Evolutionary conservation across 1,140 invertebrate genomes (phyloP).

Genomic region (Rhagoletis pomonella): DNA sequence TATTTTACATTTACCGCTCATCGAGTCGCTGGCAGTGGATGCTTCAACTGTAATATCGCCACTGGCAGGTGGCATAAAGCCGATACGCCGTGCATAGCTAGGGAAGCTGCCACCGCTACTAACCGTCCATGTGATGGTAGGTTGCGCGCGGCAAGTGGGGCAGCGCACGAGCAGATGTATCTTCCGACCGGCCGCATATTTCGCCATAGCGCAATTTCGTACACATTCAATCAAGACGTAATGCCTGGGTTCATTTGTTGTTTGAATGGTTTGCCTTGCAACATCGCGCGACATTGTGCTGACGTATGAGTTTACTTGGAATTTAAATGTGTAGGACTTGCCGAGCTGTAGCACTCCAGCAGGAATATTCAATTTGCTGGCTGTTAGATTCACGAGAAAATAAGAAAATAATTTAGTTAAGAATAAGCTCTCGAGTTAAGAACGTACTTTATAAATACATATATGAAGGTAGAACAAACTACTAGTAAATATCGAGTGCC

Average conservation of each 20-base stretch:
- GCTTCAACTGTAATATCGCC: background rate
- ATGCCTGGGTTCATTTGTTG: constrained; percentile 13
- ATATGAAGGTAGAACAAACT: too few species aligned
- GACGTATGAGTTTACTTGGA: constrained; percentile 42
- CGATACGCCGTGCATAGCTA: background rate
- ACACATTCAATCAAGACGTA: constrained; percentile 52
- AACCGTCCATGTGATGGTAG: background rate
- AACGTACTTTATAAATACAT: too few species aligned
- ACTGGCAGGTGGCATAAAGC: constrained; percentile 1
- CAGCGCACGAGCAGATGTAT: background rate
- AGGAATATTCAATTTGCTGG: background rate
- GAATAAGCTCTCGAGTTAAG: too few species aligned
- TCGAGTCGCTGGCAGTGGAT: background rate
- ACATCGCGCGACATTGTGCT: background rate
- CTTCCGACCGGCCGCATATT: background rate
- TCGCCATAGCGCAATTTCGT: constrained; percentile 46
- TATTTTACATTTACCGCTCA: background rate
- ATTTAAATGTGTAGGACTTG: constrained; percentile 20
- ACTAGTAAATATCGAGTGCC: too few species aligned
- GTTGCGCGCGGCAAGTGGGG: background rate
- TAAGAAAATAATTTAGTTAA: background rate
- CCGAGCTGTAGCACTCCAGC: background rate
- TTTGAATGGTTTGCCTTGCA: constrained; percentile 17
- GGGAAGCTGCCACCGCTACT: background rate
- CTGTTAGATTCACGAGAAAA: background rate